Evolutionary conservation across 2,888 invertebrate genomes (phyloP), one percentile per base, ranked within the genome.

Genomic region (Trachelus troglodyta): DNA sequence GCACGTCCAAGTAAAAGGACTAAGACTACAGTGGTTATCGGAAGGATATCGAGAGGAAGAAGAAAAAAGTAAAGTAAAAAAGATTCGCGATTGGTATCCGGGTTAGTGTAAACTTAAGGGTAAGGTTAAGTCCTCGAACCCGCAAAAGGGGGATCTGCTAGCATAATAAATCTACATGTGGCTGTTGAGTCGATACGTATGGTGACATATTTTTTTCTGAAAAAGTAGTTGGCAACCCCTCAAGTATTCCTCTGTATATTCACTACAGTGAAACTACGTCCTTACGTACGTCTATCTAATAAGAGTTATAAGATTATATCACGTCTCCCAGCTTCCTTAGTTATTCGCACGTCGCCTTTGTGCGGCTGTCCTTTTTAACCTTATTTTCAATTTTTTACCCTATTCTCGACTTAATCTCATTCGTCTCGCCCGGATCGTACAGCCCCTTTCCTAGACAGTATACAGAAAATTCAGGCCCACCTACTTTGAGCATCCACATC

Each of bases 381-480:
- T 56, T 6, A 34, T 30, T 75, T 77, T 69, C 34, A 69, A 77
- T 71, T 56, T 75, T 40, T 56, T 69, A 34, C 15, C 74, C 34
- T 69, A 23, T 69, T 40, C 74, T 74, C 69, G 15, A n/a, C 56
- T 81, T 76, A 79, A 78, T 83, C 78, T 78, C 75, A 35, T 81
- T 79, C 75, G 76, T 76, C 30, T 23, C 71, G 71, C 11, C 30
- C 34, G 11, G 12, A 3, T 33, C 23, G 30, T 15, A 23, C 30
- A 31, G 71, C 9, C 34, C 9, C 34, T 15, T 71, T 11, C 11
- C 30, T 4, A 30, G 2, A 77, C 84, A 80, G 79, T 82, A 81
- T 84, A 82, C 83, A 80, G 84, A 83, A 85, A 85, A 87, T 87
- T 86, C 86, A 85, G 85, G 81, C 83, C 15, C 82, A 85, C 83